Conservation (phyloP, 2,113 vertebrate genomes). For the Nicator chloris region DNA sequence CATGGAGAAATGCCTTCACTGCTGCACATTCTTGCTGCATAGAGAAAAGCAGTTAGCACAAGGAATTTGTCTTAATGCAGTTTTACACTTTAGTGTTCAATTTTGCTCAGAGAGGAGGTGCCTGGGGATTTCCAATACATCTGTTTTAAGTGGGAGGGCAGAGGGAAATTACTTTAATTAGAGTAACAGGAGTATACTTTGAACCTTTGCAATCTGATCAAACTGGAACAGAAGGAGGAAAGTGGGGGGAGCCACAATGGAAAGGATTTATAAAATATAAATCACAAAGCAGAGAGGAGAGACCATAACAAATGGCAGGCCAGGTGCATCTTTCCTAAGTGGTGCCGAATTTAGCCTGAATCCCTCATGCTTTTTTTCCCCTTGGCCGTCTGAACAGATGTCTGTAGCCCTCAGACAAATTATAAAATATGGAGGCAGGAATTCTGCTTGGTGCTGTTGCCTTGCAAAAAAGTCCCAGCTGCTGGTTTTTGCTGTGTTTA, state of each 20-base stretch:
- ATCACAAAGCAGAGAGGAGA: slow-evolving; percentile 18
- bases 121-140: slow-evolving; percentile 42
- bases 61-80: slow-evolving; percentile 17
- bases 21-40: background rate
- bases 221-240: slow-evolving; percentile 41
- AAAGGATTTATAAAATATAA: slow-evolving; percentile 55
- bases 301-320: slow-evolving; percentile 48
- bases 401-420: slow-evolving; percentile 42
- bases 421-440: background rate
- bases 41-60: background rate
- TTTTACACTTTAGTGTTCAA: background rate
- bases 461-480: background rate
- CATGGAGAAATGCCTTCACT: background rate
- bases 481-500: background rate
- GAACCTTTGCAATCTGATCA: slow-evolving; percentile 49
- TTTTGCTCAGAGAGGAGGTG: background rate
- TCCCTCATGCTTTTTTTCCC: slow-evolving; percentile 29
- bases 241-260: background rate
- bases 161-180: slow-evolving; percentile 51
- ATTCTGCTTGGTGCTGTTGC: background rate
- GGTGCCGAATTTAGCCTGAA: slow-evolving; percentile 55
- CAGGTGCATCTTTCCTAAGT: slow-evolving; percentile 54
- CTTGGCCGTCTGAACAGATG: slow-evolving; percentile 45
- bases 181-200: slow-evolving; percentile 37
- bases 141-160: slow-evolving; percentile 9